Evolutionary conservation across 1,140 invertebrate species (phyloP), one percentile per base, ranked within the genome.

Genomic region (Bombyx mandarina): DNA sequence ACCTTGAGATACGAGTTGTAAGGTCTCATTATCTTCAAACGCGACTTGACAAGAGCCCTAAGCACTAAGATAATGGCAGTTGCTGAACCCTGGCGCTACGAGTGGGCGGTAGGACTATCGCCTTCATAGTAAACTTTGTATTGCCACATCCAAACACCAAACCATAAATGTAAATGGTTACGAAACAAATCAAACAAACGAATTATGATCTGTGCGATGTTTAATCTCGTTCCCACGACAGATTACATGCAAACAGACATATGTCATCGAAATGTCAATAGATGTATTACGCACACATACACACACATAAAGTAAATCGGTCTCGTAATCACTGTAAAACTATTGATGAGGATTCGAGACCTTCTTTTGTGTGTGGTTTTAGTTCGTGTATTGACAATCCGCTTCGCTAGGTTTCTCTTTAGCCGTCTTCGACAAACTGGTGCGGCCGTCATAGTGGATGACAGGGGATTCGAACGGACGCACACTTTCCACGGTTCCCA

Each of bases 251-350:
- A 52, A 52, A 54, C 42, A 45, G 61, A 59, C 61, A 63, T 52
- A 58, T 63, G 61, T 63, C 61, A 58, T 56, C 57, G 12, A 45
- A 63, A 58, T 63, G 61, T 59, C 61, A 63, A 59, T 63, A 56
- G 51, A 8, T 35, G 26, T 35, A 35, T 35, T 35, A 35, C 10
- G 26, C 22, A 18, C 49, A 57, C 47, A 61, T 50, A 61, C 56
- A 56, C 8, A 43, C 45, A n/a, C 47, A 50, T 54, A 55, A n/a
- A n/a, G 10, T 45, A 9, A 12, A 55, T 47, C 46, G 22, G 44
- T 45, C 35, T 57, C 44, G 26, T 45, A 57, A 35, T 35, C 56
- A 42, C 52, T 57, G 50, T 46, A 48, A 51, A 57, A 57, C 45
- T 45, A 43, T 52, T 43, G 46, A 42, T n/a, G 10, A n/a, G 46